Percentiles rank a stretch among this genome's conserved stretches.
phyloP scores from a whole-genome alignment of 2,797 vertebrate genomes.

The Salmo trutta region DNA sequence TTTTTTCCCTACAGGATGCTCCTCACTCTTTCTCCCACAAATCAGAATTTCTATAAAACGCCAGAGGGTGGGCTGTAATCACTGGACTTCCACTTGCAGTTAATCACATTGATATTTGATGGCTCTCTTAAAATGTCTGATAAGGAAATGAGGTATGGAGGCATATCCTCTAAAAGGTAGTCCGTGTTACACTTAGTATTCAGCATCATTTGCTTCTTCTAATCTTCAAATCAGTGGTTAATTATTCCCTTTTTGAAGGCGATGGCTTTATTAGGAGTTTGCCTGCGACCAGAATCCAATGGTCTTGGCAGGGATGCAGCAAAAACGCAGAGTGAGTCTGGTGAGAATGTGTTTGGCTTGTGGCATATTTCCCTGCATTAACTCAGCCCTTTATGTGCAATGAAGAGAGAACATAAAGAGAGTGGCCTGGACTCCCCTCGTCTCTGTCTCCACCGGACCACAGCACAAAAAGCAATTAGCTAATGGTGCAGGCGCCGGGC shows the following conservation, averaged over 20 bases:
- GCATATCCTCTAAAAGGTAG: background rate
- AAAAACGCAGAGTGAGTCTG: background rate
- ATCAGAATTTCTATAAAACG: background rate
- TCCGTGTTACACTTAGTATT: conserved; percentile 13
- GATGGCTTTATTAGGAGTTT: conserved; percentile 30
- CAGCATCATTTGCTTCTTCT: conserved; percentile 15
- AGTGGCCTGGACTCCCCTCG: conserved; percentile 4
- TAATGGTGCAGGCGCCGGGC: conserved; percentile 29
- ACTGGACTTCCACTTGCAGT: background rate
- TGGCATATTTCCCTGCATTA: background rate
- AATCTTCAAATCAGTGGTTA: conserved; percentile 27
- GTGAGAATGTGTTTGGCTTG: background rate
- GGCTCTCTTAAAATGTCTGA: background rate
- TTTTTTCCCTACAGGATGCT: background rate
- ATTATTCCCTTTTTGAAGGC: conserved; percentile 54
- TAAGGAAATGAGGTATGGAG: conserved; percentile 23
- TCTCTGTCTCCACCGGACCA: conserved; percentile 3
- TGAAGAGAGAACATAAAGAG: background rate
- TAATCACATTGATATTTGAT: background rate
- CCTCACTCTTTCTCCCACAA: background rate
- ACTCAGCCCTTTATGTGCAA: background rate
- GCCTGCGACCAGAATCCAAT: conserved; percentile 30
- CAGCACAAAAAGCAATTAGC: conserved; percentile 44
- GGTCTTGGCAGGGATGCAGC: background rate
- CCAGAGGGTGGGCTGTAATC: background rate